These are phyloP conservation scores for Hydrozoanthus tunicans DNA, from an alignment of 64 coral and sea anemone species.

Conservation along the genomic window DNA sequence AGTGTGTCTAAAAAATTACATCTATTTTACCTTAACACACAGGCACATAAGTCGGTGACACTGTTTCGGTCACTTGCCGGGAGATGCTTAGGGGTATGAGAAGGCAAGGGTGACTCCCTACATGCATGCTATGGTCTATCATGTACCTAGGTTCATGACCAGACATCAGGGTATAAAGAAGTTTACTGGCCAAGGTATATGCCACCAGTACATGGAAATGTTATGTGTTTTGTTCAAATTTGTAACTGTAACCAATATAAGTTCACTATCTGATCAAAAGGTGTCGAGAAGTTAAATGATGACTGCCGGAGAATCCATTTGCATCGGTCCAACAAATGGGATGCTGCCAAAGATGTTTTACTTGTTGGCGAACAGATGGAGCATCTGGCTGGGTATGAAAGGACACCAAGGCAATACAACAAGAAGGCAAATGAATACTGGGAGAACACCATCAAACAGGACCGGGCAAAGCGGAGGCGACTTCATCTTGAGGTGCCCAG, in stretches of 20 bases:
- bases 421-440: slow-evolving; percentile 46
- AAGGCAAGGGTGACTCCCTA: slow-evolving; percentile 33
- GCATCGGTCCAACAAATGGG: slow-evolving; percentile 64
- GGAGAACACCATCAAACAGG: slow-evolving; percentile 37
- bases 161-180: slow-evolving; percentile 19
- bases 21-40: not conserved
- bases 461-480: slow-evolving; percentile 19
- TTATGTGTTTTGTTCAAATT: not conserved
- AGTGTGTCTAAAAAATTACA: not conserved
- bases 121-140: slow-evolving; percentile 38
- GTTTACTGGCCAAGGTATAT: slow-evolving; percentile 31
- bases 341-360: slow-evolving; percentile 60
- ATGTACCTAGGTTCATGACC: slow-evolving; percentile 21
- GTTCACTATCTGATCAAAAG: slow-evolving; percentile 12
- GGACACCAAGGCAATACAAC: slow-evolving; percentile 36
- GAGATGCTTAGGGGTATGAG: slow-evolving; percentile 15
- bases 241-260: not conserved
- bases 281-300: slow-evolving; percentile 63
- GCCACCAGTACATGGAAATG: not conserved
- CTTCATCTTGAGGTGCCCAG: slow-evolving; percentile 1
- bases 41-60: slow-evolving; percentile 53
- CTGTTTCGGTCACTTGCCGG: slow-evolving; percentile 58
- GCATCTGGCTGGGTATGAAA: slow-evolving; percentile 21
- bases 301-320: slow-evolving; percentile 47
- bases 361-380: slow-evolving; percentile 41